Evolutionary conservation across 2,888 invertebrate species (phyloP).

Genomic region (Eilema depressum): DNA sequence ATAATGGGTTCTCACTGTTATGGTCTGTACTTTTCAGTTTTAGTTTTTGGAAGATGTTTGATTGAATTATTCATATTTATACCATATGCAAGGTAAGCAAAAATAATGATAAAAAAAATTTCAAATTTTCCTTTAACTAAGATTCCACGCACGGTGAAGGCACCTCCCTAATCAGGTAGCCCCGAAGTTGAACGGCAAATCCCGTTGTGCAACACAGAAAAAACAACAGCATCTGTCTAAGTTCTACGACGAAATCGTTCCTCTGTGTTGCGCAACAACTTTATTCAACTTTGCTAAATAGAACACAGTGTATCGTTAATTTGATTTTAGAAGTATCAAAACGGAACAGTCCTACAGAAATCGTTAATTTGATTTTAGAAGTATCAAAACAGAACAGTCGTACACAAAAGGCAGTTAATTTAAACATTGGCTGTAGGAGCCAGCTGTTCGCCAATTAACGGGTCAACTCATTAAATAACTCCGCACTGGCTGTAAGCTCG

Average conservation of each 20-base stretch:
- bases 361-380: slow-evolving; percentile 20
- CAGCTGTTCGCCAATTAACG: slow-evolving; percentile 73
- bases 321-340: slow-evolving; percentile 24
- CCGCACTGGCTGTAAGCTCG: slow-evolving; percentile 52
- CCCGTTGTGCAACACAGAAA: not conserved
- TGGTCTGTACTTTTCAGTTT: too few relatives aligned
- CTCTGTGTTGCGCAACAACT: not conserved
- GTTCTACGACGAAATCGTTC: not conserved
- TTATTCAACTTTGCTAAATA: slow-evolving; percentile 1
- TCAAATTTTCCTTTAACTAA: too few relatives aligned
- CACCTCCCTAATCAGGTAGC: not conserved
- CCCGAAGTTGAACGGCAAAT: not conserved
- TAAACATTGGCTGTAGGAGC: slow-evolving; percentile 68
- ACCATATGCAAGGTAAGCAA: too few relatives aligned
- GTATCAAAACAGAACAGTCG: slow-evolving; percentile 41
- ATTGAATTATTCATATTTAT: too few relatives aligned
- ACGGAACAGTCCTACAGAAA: slow-evolving; percentile 44
- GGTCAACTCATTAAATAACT: slow-evolving; percentile 74
- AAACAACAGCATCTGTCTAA: not conserved
- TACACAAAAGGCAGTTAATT: slow-evolving; percentile 66
- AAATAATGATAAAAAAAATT: too few relatives aligned
- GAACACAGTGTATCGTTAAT: slow-evolving; percentile 6
- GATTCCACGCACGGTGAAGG: too few relatives aligned
- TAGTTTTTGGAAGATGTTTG: too few relatives aligned
- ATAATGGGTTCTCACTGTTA: too few relatives aligned